A percentile compares a stretch with the other conserved stretches of the same genome.
phyloP scores from a whole-genome alignment of 2,888 invertebrate species.

The Aethes cnicana region DNA sequence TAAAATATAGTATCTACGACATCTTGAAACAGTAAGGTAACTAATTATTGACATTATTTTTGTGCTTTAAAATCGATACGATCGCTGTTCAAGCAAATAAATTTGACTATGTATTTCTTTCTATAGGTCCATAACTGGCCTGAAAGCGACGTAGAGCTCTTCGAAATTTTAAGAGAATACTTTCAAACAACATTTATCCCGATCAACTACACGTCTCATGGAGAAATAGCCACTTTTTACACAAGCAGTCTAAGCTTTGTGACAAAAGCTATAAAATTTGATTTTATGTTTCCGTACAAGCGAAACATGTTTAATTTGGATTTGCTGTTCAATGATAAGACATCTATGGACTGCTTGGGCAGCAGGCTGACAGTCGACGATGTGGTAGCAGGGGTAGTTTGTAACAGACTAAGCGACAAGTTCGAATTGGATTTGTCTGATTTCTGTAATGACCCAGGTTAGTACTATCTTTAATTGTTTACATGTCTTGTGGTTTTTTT shows the following conservation, averaged over 20 bases:
- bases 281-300: constrained; percentile 65
- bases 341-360: constrained; percentile 58
- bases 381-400: constrained; percentile 57
- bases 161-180: constrained; percentile 55
- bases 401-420: constrained; percentile 54
- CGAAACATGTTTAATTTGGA: constrained; percentile 65
- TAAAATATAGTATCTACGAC: neutral
- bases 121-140: constrained; percentile 70
- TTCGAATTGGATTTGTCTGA: constrained; percentile 63
- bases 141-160: constrained; percentile 47
- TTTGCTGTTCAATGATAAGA: constrained; percentile 64
- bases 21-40: no score
- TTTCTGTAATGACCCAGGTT: constrained; percentile 66
- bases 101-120: constrained; percentile 37
- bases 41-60: no score
- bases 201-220: constrained; percentile 47
- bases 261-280: constrained; percentile 58
- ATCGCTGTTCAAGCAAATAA: no score
- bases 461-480: no score
- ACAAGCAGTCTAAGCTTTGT: constrained; percentile 60
- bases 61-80: no score
- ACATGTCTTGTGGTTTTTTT: constrained; percentile 22
- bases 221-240: constrained; percentile 58
- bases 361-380: constrained; percentile 54
- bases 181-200: constrained; percentile 56